phyloP scores from a whole-genome alignment of 1,140 invertebrate species.

The Teleogryllus occipitalis region DNA sequence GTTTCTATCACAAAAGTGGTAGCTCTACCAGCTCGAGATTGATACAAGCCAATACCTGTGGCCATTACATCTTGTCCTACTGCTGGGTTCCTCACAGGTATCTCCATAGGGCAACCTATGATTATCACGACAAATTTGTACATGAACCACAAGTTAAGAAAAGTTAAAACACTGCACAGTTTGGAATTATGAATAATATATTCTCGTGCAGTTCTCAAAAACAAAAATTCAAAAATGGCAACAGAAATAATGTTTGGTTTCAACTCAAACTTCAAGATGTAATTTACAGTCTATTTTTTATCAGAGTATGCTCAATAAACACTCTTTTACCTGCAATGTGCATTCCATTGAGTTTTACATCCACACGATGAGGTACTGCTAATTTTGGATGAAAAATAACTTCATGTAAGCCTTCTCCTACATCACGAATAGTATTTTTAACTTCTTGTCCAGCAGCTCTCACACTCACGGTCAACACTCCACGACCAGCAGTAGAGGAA shows the following conservation, averaged over 20 bases:
- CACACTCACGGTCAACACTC: slow-evolving; percentile 68
- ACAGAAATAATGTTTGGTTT: too few relatives aligned
- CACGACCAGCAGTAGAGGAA: slow-evolving; percentile 64
- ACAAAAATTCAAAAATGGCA: too few relatives aligned
- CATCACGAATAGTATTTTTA: slow-evolving; percentile 52
- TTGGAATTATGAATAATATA: too few relatives aligned
- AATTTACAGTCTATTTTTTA: too few relatives aligned
- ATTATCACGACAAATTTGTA: too few relatives aligned
- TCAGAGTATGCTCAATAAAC: not conserved
- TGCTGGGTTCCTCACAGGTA: slow-evolving; percentile 46
- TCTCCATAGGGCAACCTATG: slow-evolving; percentile 43
- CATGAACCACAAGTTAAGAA: too few relatives aligned
- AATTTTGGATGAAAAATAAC: slow-evolving; percentile 77
- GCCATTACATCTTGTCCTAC: slow-evolving; percentile 67
- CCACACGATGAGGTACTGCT: slow-evolving; percentile 71
- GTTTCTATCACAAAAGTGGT: slow-evolving; percentile 86
- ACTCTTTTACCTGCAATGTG: slow-evolving; percentile 43
- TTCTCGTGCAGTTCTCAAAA: too few relatives aligned
- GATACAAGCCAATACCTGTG: slow-evolving; percentile 71
- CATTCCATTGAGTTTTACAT: slow-evolving; percentile 67
- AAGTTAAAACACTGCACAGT: too few relatives aligned
- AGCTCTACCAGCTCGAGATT: slow-evolving; percentile 66
- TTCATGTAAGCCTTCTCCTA: slow-evolving; percentile 44
- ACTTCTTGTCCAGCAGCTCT: slow-evolving; percentile 70
- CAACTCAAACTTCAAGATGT: too few relatives aligned